Evolutionary conservation across 2,888 invertebrate genomes (phyloP).

Genomic region (Crossocerus cetratus): DNA sequence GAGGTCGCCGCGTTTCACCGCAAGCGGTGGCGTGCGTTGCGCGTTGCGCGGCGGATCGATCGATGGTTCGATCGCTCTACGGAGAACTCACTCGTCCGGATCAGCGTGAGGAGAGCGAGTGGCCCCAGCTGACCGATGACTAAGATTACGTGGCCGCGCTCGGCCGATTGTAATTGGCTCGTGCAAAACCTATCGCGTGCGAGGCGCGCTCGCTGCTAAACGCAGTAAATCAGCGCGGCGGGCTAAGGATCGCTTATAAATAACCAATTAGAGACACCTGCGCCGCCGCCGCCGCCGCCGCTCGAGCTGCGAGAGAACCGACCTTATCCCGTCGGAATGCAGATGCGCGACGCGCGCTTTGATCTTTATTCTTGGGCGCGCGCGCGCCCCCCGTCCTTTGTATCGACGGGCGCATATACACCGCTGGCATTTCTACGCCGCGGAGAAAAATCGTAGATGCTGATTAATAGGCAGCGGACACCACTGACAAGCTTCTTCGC

Average conservation of each 20-base stretch:
- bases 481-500: background rate
- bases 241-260: constrained; percentile 72
- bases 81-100: constrained; percentile 20
- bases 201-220: constrained; percentile 40
- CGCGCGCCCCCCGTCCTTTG: constrained; percentile 42
- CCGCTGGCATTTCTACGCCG: constrained; percentile 46
- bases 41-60: constrained; percentile 18
- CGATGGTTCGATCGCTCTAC: constrained; percentile 28
- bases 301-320: constrained; percentile 21
- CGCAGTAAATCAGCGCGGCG: constrained; percentile 56
- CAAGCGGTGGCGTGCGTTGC: constrained; percentile 12
- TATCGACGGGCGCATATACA: constrained; percentile 35
- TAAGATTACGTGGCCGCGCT: constrained; percentile 59
- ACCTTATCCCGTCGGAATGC: constrained; percentile 57
- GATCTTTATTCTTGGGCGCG: constrained; percentile 54
- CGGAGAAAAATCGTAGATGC: constrained; percentile 17
- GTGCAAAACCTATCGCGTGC: constrained; percentile 53
- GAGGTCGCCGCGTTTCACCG: constrained; percentile 53
- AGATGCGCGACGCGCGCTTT: constrained; percentile 59
- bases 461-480: constrained; percentile 43
- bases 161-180: constrained; percentile 65
- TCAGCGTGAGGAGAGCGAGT: constrained; percentile 33
- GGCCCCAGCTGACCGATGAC: constrained; percentile 59
- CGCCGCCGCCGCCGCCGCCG: constrained; percentile 32
- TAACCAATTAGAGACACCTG: constrained; percentile 76